Evolutionary conservation across 2,797 vertebrate species (phyloP), one percentile per base, ranked within the genome.

Genomic region (Labeo calbasu): DNA sequence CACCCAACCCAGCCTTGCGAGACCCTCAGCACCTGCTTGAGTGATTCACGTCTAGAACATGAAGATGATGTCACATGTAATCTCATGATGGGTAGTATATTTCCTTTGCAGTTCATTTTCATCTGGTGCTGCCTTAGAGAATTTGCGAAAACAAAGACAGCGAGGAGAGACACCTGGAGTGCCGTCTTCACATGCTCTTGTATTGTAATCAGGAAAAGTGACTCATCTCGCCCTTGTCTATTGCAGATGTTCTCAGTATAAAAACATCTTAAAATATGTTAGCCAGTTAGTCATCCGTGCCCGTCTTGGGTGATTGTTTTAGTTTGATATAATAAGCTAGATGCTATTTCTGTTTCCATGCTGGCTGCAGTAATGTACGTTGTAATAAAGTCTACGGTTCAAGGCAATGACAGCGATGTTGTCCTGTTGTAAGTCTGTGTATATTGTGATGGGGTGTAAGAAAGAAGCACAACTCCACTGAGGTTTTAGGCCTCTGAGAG

Each of bases 361-460:
- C 51, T 76, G 21, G 32, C 21, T 43, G 6, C 17, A 63, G n/a
- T 59, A 43, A 14, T 43, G 32, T 21, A 73, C 53, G n/a, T 25
- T 70, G 61, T 23, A 17, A 28, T 23, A 12, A 10, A 77, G 43
- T 78, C 15, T 78, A 19, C 13, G 23, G 40, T 43, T 57, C 57
- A 78, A 48, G 59, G 10, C n/a, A 77, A 46, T 28, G 57, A 88
- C 75, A 69, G 66, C 63, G 71, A 48, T 87, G 61, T 48, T 73
- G 23, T 53, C 51, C 50, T 70, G 72, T 59, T 82, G 40, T 84
- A 69, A 81, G 63, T 43, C 53, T 86, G 81, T 86, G 81, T 69
- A 70, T 70, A 32, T 83, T 65, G 77, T 83, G 55, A 51, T 48
- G 79, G 48, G 83, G 69, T 51, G 80, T 83, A 48, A 69, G 50